Conservation (phyloP, 92 coral and sea anemone species). For the Siderastrea siderea region DNA sequence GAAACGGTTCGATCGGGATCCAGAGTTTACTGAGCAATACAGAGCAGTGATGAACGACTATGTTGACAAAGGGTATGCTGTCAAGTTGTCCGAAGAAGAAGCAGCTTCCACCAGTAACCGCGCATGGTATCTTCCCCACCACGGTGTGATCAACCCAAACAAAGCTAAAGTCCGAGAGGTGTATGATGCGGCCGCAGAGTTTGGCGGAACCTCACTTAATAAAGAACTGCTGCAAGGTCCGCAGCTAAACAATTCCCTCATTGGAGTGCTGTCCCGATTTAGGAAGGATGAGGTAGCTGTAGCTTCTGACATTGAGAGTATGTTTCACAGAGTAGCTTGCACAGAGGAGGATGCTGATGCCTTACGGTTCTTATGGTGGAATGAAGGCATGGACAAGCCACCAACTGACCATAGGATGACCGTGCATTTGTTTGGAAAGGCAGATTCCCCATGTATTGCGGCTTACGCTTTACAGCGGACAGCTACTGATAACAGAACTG, state of each 20-base stretch:
- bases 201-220: conserved; percentile 47
- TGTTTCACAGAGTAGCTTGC: conserved; percentile 73
- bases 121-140: conserved; percentile 33
- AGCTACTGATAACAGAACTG: conserved; percentile 27
- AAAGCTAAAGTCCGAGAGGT: background rate
- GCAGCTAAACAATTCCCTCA: conserved; percentile 56
- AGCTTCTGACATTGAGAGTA: conserved; percentile 60
- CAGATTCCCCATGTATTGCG: conserved; percentile 65
- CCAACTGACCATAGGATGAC: conserved; percentile 66
- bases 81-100: conserved; percentile 35
- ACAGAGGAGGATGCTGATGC: conserved; percentile 48
- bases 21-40: conserved; percentile 55
- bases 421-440: conserved; percentile 65
- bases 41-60: conserved; percentile 51
- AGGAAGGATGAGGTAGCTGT: conserved; percentile 64
- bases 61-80: conserved; percentile 58
- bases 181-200: conserved; percentile 54
- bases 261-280: conserved; percentile 62
- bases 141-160: conserved; percentile 64
- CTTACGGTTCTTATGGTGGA: conserved; percentile 68
- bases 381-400: conserved; percentile 45
- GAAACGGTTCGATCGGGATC: conserved; percentile 40
- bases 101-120: background rate
- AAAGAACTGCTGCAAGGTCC: conserved; percentile 48
- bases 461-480: conserved; percentile 56